A percentile compares a stretch with the other conserved stretches of the same genome.
These are phyloP conservation scores for Lutjanus campechanus DNA, from an alignment of 2,797 vertebrate species.

Conservation along the genomic window DNA sequence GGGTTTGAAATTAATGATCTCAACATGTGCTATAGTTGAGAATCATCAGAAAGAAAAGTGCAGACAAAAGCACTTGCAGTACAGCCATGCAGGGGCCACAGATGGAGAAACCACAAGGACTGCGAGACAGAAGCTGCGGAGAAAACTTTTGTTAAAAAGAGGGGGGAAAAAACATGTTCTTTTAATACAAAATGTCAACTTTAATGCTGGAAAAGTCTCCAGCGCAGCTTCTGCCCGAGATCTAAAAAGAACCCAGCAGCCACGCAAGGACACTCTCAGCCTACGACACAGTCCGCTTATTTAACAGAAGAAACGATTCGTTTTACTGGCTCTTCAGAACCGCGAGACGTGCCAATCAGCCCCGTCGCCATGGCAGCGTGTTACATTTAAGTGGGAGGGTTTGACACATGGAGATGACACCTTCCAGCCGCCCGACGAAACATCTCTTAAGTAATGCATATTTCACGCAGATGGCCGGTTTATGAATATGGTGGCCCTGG, in stretches of 20 bases:
- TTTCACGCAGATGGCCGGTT: conserved; percentile 79
- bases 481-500: conserved; percentile 71
- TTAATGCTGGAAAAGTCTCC: conserved; percentile 51
- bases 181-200: conserved; percentile 69
- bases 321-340: conserved; percentile 48
- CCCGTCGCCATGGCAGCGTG: conserved; percentile 51
- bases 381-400: conserved; percentile 61
- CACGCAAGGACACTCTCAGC: conserved; percentile 45
- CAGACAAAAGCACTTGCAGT: conserved; percentile 81
- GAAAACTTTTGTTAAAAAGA: conserved; percentile 58
- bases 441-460: conserved; percentile 69
- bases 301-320: conserved; percentile 41
- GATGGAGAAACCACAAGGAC: conserved; percentile 79
- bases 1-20: conserved; percentile 85
- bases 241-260: conserved; percentile 42
- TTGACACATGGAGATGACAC: conserved; percentile 74
- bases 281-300: conserved; percentile 41
- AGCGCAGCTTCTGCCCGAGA: conserved; percentile 25
- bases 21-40: conserved; percentile 85
- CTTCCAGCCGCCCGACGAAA: conserved; percentile 51
- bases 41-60: conserved; percentile 83
- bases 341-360: conserved; percentile 61
- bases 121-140: conserved; percentile 66
- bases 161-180: conserved; percentile 32
- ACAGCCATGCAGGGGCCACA: conserved; percentile 72